Evolutionary conservation across 2,888 invertebrate species (phyloP), one percentile per base, ranked within the genome.

Genomic region (Parnassius apollo): DNA sequence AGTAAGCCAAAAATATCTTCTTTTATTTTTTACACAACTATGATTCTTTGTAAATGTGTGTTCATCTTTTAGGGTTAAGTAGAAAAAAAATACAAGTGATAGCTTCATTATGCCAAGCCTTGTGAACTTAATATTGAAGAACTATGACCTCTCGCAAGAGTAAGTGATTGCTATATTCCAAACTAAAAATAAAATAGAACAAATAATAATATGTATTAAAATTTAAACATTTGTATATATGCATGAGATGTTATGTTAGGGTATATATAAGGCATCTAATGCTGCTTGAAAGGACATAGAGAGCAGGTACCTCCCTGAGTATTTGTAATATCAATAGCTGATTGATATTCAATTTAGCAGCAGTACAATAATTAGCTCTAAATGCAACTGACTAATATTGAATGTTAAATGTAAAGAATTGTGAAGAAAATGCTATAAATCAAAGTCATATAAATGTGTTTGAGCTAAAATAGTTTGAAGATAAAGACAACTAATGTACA

Each of bases 11-110:
- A 90, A 85, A 87, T 79, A 76, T 73, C 18, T 13, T 78, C 68
- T 79, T 77, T 76, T 81, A 44, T 53, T 78, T 79, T 75, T 73
- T 80, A 81, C 74, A 78, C 75, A 77, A 71, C 78, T 75, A 73
- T 65, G 71, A 75, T 77, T 68, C 62, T 69, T 65, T 85, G 81
- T 86, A 83, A 83, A 84, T 84, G 87, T 89, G 88, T 91, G 88
- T 91, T 90, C 88, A 91, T 83, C 62, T 69, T 77, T 75, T 88
- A 88, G 83, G 70, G 62, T 75, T 89, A 90, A 88, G 88, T 89
- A 86, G 87, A 73, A 65, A 78, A 74, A 83, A 77, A 48, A 45
- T 52, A 42, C 9, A 55, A 42, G 59, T 48, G 57, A 56, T 25
- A 10, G 56, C 75, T 75, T 75, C 18, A 22, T 11, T 42, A 44